Percentiles rank a stretch among this genome's conserved stretches.
phyloP scores from a whole-genome alignment of 2,888 invertebrate species.

The Hyposoter dolosus region DNA sequence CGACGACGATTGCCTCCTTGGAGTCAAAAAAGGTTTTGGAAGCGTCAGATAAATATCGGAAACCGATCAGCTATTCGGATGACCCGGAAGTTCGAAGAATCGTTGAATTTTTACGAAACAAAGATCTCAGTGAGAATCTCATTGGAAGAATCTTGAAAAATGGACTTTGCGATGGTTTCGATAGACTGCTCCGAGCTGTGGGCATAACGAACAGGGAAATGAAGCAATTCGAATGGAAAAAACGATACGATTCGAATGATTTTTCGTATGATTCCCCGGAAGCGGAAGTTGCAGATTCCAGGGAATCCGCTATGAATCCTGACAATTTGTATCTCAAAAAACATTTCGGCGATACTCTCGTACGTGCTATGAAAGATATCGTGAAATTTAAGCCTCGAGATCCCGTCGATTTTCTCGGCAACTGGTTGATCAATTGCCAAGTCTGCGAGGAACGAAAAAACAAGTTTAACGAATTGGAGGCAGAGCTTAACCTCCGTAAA shows the following conservation, averaged over 20 bases:
- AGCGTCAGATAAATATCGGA: background rate
- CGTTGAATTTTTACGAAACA: conserved; percentile 36
- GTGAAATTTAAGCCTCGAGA: conserved; percentile 84
- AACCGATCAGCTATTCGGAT: background rate
- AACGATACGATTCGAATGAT: conserved; percentile 19
- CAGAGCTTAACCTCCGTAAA: conserved; percentile 63
- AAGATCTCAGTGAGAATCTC: conserved; percentile 46
- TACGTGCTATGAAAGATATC: conserved; percentile 84
- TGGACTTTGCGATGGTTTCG: conserved; percentile 29
- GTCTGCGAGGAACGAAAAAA: conserved; percentile 82
- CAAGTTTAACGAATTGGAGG: conserved; percentile 60
- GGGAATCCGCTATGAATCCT: conserved; percentile 28
- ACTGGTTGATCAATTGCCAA: conserved; percentile 85
- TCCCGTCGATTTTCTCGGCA: conserved; percentile 85
- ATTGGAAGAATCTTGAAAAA: conserved; percentile 40
- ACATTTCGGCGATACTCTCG: conserved; percentile 39
- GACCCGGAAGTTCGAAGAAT: conserved; percentile 38
- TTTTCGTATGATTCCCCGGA: background rate
- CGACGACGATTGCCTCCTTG: background rate
- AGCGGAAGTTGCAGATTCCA: background rate
- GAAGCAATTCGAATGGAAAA: conserved; percentile 24
- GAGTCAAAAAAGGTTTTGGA: background rate
- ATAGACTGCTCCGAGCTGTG: conserved; percentile 33
- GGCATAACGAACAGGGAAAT: conserved; percentile 43
- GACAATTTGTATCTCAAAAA: conserved; percentile 52